Conservation (phyloP, 2,113 vertebrate species). For the Synodontis membranacea region DNA sequence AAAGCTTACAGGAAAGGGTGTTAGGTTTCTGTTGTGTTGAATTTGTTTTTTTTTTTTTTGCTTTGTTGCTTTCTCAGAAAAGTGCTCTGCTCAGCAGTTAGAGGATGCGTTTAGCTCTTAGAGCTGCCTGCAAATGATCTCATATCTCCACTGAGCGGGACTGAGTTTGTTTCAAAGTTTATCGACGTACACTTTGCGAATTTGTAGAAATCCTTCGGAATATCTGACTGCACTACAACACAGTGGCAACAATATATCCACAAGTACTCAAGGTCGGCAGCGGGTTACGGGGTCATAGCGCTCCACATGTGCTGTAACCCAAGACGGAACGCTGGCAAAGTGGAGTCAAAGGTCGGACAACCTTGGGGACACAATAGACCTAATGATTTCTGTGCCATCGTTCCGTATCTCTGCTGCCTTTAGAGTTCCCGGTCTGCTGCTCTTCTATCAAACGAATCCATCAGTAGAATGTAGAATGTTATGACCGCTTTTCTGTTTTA, state of each 20-base stretch:
- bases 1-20: conserved; percentile 52
- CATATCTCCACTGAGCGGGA: not conserved
- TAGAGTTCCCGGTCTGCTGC: not conserved
- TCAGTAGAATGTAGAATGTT: not conserved
- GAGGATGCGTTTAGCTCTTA: conserved; percentile 8
- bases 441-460: not conserved
- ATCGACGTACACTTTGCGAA: not conserved
- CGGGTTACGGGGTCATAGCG: conserved; percentile 54
- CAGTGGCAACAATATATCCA: not conserved
- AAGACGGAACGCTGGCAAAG: conserved; percentile 31
- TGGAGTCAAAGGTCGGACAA: conserved; percentile 58
- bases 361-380: conserved; percentile 13
- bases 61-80: conserved; percentile 37
- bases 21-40: conserved; percentile 46
- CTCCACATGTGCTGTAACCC: conserved; percentile 57
- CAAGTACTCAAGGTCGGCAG: conserved; percentile 48
- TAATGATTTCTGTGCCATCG: not conserved
- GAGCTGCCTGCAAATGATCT: not conserved
- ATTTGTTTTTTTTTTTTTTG: conserved; percentile 34
- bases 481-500: conserved; percentile 44
- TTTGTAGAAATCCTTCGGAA: not conserved
- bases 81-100: conserved; percentile 27
- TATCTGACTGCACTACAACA: not conserved
- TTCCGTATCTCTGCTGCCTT: conserved; percentile 1
- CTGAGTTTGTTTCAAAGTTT: not conserved